Base-by-base conservation (phyloP, 1,140 invertebrate genomes). In the Acromyrmex charruanus region DNA sequence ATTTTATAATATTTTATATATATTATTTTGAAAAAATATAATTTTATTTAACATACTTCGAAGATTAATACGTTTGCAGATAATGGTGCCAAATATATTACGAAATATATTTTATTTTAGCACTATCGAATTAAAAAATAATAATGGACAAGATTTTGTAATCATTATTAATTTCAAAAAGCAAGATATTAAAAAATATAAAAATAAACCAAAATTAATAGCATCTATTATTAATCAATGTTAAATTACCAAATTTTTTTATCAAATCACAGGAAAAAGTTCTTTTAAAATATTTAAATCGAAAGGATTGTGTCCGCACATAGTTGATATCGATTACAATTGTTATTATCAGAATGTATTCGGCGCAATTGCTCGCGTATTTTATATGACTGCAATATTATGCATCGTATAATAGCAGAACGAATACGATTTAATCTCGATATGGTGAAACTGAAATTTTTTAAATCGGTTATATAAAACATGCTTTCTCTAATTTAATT, bases 401-500 rank as follows among this genome's bases (percentile, higher is more conserved):
- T 75, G 55, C 35, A 59, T 59, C 55, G 7, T 75, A 39, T 75
- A 61, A 75, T 7, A 75, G 14, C 31, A 25, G 18, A 75, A 18
- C 31, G n/a, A 74, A 74, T 58, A 25, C 12, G 53, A 59, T 75
- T 59, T 39, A 75, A 75, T 75, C 31, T 75, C 55, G 55, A 58
- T 59, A 58, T 75, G 18, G 55, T 59, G 14, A 61, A 75, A 61
- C 12, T 58, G 35, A 14, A 75, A 59, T 59, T 44, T 75, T 59
- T 25, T 21, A 35, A 58, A 75, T n/a, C 55, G n/a, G 2, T 61
- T 61, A 75, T 25, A 75, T 25, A 75, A 61, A 75, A 53, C 10
- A 21, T 21, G 35, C n/a, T 61, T 75, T 75, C 21, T 59, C 55
- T 21, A 44, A 59, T 75, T 69, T 39, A 75, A 75, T 61, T 61